Conservation (phyloP, 1,140 invertebrate species). For the Drosophila malerkotliana region DNA sequence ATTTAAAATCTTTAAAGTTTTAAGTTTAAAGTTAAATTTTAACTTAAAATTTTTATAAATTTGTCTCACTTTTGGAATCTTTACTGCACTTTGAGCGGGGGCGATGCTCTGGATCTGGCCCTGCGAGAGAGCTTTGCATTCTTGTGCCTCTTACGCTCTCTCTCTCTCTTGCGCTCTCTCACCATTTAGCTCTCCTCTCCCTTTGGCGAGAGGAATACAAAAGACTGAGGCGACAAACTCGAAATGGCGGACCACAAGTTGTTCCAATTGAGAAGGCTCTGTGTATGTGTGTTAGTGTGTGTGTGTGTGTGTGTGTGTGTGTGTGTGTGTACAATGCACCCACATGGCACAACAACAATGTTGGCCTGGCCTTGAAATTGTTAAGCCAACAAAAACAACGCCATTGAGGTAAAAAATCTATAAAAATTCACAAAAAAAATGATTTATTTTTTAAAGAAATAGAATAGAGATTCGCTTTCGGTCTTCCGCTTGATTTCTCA, state of each 20-base stretch:
- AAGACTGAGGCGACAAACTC: conserved; percentile 77
- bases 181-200: not conserved
- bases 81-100: conserved; percentile 25
- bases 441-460: not conserved
- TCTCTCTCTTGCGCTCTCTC: conserved; percentile 10
- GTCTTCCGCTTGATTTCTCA: conserved; percentile 1
- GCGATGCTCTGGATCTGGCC: conserved; percentile 45
- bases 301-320: conserved; percentile 10
- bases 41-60: no score
- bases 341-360: conserved; percentile 35
- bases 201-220: conserved; percentile 32
- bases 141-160: conserved; percentile 9
- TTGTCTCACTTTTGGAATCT: not conserved
- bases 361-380: conserved; percentile 48
- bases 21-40: not conserved
- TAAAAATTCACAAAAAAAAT: not conserved
- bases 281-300: not conserved
- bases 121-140: not conserved
- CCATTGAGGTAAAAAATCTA: conserved; percentile 23
- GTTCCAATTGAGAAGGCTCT: conserved; percentile 50
- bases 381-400: conserved; percentile 27
- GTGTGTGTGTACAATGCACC: conserved; percentile 35
- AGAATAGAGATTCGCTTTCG: conserved; percentile 4
- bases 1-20: not conserved
- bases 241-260: conserved; percentile 44